Evolutionary conservation across 2,888 invertebrate genomes (phyloP), one percentile per base, ranked within the genome.

Genomic region (Parapristionchus giblindavisi): DNA sequence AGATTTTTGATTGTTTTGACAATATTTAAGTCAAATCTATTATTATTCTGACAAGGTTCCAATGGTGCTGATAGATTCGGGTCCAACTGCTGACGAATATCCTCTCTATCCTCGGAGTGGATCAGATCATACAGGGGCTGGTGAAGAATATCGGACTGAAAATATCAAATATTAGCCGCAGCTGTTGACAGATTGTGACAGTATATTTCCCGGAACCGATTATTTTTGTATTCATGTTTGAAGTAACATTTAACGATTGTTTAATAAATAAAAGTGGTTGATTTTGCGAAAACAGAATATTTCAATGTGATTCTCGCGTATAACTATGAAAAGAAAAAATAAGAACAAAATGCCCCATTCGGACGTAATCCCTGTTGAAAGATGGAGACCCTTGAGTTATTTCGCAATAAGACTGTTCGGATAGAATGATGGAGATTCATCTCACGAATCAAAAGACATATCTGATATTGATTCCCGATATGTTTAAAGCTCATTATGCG

Each of bases 51-150:
- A 60, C 60, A 60, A n/a, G 60, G 60, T 36, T 60, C 73, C 34
- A 56, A 48, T 4, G 80, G 82, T 36, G 77, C 68, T 24, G 74
- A 61, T 71, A 79, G 79, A 48, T 77, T 79, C 11, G 79, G 48
- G 63, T 81, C 79, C 8, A 87, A 77, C 61, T 84, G 83, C 56
- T 83, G 82, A 3, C 85, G 77, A 43, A 87, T 80, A 77, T 98
- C 98, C 89, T 99, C 98, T 3, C 99, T 92, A 89, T 99, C 99
- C 90, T 99, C 99, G 96, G 96, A 97, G 90, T 98, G 98, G 79
- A 99, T 97, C 89, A 99, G 91, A 90, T 99, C 99, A 91, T 96
- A 97, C 73, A 98, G 96, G 81, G 96, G 96, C 89, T 99, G 99
- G 90, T 99, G 99, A 77, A 99, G 96, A 87, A 99, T 97, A 90